phyloP scores from a whole-genome alignment of 1,140 invertebrate species.

The Zaprionus vittiger region DNA sequence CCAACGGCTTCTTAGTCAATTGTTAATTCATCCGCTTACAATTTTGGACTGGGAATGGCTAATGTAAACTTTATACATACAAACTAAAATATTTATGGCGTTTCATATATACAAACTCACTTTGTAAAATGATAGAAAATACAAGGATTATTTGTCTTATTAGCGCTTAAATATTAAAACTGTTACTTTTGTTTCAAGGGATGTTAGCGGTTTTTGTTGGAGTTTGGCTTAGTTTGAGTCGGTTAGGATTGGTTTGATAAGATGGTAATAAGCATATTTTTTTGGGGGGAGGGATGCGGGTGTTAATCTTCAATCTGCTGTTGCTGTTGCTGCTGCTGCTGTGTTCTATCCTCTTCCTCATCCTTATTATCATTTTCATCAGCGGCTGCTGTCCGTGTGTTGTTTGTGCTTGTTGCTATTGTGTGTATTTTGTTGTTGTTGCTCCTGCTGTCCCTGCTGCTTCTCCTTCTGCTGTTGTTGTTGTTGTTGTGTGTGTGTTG shows the following conservation, averaged over 20 bases:
- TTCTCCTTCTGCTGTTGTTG: constrained; percentile 53
- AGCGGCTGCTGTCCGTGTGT: constrained; percentile 27
- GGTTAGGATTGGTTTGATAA: background rate
- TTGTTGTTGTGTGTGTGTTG: constrained; percentile 53
- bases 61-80: constrained; percentile 72
- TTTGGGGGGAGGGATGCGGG: background rate
- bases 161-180: constrained; percentile 71
- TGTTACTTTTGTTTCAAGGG: constrained; percentile 13
- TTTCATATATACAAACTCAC: constrained; percentile 72
- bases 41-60: constrained; percentile 64
- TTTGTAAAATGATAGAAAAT: constrained; percentile 59
- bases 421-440: constrained; percentile 41
- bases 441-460: constrained; percentile 57
- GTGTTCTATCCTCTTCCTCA: background rate
- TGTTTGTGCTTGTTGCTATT: constrained; percentile 37
- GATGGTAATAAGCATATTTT: background rate
- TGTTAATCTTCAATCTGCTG: constrained; percentile 4
- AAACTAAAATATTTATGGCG: constrained; percentile 75
- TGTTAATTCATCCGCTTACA: constrained; percentile 17
- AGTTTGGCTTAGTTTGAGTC: background rate
- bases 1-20: constrained; percentile 20
- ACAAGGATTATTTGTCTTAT: constrained; percentile 73
- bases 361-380: constrained; percentile 36
- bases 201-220: background rate
- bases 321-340: background rate